A percentile compares a stretch with the other conserved stretches of the same genome.
phyloP scores from a whole-genome alignment of 2,113 vertebrate species.

The Oreochromis tanganicae region DNA sequence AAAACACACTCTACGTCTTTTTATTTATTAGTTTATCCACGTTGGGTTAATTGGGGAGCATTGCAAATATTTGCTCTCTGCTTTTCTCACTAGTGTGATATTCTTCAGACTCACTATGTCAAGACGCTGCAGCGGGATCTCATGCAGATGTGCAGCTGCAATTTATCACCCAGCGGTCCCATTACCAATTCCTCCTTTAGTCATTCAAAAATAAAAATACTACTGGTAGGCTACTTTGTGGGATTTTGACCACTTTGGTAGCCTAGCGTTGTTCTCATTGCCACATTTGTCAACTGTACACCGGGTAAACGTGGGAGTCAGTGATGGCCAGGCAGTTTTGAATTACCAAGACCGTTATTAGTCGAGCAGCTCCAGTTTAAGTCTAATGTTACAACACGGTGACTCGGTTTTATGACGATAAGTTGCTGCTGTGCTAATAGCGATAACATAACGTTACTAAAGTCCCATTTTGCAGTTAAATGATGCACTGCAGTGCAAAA shows the following conservation, averaged over 20 bases:
- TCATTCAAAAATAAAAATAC: neutral
- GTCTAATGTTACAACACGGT: constrained; percentile 5
- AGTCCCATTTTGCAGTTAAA: neutral
- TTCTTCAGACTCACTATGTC: constrained; percentile 11
- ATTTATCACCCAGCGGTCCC: neutral
- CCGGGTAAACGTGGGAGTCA: constrained; percentile 3
- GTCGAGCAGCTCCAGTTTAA: constrained; percentile 3
- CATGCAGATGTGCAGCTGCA: constrained; percentile 64
- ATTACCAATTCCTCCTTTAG: neutral
- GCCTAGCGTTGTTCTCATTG: neutral
- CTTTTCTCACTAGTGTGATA: constrained; percentile 25
- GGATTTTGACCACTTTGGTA: neutral
- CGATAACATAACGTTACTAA: neutral
- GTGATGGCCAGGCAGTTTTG: constrained; percentile 53
- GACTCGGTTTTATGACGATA: neutral
- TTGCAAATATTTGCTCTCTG: constrained; percentile 32
- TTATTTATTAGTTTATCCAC: neutral
- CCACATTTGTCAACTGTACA: constrained; percentile 51
- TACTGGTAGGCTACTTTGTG: neutral
- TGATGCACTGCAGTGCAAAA: neutral
- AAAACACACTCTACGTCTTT: neutral
- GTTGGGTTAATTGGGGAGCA: neutral
- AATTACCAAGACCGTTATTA: constrained; percentile 49
- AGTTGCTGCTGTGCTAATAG: neutral
- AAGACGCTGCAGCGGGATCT: constrained; percentile 39